Conservation (phyloP, 2,888 invertebrate species). For the Perdita meconis region DNA sequence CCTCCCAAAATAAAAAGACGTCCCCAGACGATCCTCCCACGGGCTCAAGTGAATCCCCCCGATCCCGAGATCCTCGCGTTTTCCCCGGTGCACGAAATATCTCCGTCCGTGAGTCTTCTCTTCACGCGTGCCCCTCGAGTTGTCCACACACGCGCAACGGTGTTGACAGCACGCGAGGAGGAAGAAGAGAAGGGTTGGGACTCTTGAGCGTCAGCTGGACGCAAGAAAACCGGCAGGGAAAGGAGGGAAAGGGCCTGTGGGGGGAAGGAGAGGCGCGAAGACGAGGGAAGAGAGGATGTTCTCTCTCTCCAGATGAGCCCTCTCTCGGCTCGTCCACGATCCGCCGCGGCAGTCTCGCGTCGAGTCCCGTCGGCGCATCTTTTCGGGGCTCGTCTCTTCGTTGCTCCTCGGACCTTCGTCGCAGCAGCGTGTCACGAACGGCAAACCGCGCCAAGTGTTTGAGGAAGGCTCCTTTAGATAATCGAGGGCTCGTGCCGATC, state of each 20-base stretch:
- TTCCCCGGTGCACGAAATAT: constrained; percentile 1
- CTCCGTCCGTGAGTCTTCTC: background rate
- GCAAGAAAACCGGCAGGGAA: constrained; percentile 45
- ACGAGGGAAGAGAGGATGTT: constrained; percentile 58
- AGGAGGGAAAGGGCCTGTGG: constrained; percentile 46
- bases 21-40: background rate
- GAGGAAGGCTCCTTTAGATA: background rate
- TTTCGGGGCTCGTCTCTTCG: constrained; percentile 69
- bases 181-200: constrained; percentile 59
- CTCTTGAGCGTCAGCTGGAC: constrained; percentile 50
- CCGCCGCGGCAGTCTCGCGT: constrained; percentile 79
- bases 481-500: background rate
- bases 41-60: too few relatives aligned
- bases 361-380: constrained; percentile 79
- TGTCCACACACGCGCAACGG: constrained; percentile 8
- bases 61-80: too few relatives aligned
- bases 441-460: constrained; percentile 21
- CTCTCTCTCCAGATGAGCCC: constrained; percentile 74
- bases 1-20: background rate
- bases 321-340: constrained; percentile 71
- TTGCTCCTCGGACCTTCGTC: constrained; percentile 2
- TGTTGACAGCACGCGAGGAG: constrained; percentile 59
- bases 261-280: constrained; percentile 55
- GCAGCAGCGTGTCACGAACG: constrained; percentile 12
- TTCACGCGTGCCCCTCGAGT: constrained; percentile 18